Evolutionary conservation across 1,140 invertebrate species (phyloP), one percentile per base, ranked within the genome.

Genomic region (Drosophila santomea): DNA sequence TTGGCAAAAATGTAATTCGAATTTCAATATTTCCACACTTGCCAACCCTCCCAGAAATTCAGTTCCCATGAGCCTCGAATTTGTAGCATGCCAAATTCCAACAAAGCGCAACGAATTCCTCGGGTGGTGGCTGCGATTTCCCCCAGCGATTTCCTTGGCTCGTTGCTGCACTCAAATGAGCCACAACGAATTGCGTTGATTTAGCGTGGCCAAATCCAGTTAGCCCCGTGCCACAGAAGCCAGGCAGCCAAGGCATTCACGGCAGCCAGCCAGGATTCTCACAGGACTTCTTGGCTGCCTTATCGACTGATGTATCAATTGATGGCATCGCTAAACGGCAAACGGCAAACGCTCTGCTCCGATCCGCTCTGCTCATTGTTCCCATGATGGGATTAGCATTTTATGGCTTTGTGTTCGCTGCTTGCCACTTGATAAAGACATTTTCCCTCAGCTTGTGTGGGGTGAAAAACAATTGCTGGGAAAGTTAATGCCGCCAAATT

Each of bases 311-410:
- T 88, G 80, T 89, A 89, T 89, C 84, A 89, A 89, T 89, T 80
- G 78, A 78, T 67, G 74, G 63, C 82, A 50, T 78, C 59, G 36
- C 80, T 80, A 90, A 89, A 88, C 57, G 80, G 58, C 78, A 58
- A 50, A 61, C 61, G 51, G 58, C 78, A 58, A 50, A 61, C 61
- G 51, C 41, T 66, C 56, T 68, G 61, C 35, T 76, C 58, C 69
- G 58, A 68, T 74, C 59, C 74, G 75, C 76, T 79, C 75, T 67
- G 76, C 75, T 78, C 62, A 77, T 90, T 89, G 84, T 89, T 89
- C 85, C 80, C 85, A 89, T 89, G 84, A 89, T 90, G 85, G 85
- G 84, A 90, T 89, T 89, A 89, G 80, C 85, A 69, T 84, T 89
- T 89, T 89, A 89, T 89, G 66, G 85, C 74, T 75, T 84, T 84